These are phyloP conservation scores for Actenoides hombroni DNA, from an alignment of 2,113 vertebrate species.

Conservation along the genomic window DNA sequence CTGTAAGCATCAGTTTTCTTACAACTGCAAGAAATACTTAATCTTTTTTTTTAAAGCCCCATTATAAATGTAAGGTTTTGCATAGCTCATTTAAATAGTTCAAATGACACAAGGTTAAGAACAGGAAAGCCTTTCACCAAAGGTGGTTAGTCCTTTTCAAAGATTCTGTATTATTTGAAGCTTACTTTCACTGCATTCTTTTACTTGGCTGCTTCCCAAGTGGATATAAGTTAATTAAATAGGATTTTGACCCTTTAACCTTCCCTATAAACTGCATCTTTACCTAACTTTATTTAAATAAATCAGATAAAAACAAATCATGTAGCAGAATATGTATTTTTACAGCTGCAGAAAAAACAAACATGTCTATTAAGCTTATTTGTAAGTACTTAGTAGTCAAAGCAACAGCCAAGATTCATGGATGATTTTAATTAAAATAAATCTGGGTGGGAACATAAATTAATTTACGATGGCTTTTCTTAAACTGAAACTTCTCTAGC, in stretches of 20 bases:
- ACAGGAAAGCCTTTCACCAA: slow-evolving; percentile 65
- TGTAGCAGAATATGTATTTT: slow-evolving; percentile 54
- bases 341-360: slow-evolving; percentile 52
- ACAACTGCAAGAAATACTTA: slow-evolving; percentile 23
- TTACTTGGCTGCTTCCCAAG: slow-evolving; percentile 60
- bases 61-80: slow-evolving; percentile 41
- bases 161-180: slow-evolving; percentile 65
- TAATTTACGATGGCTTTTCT: not conserved
- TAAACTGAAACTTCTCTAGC: slow-evolving; percentile 5
- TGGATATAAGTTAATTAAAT: slow-evolving; percentile 67
- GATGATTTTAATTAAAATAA: slow-evolving; percentile 74
- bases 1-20: slow-evolving; percentile 14
- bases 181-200: slow-evolving; percentile 67
- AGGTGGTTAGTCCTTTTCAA: slow-evolving; percentile 55
- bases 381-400: slow-evolving; percentile 64
- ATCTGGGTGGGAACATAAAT: slow-evolving; percentile 54
- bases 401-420: slow-evolving; percentile 53
- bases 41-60: not conserved
- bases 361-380: slow-evolving; percentile 70
- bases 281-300: slow-evolving; percentile 76
- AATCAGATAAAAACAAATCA: slow-evolving; percentile 69
- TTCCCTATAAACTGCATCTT: slow-evolving; percentile 50
- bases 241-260: slow-evolving; percentile 68
- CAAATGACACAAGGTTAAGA: slow-evolving; percentile 60
- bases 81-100: slow-evolving; percentile 55